Evolutionary conservation across 2,797 vertebrate genomes (phyloP), one percentile per base, ranked within the genome.

Genomic region (Mus caroli): DNA sequence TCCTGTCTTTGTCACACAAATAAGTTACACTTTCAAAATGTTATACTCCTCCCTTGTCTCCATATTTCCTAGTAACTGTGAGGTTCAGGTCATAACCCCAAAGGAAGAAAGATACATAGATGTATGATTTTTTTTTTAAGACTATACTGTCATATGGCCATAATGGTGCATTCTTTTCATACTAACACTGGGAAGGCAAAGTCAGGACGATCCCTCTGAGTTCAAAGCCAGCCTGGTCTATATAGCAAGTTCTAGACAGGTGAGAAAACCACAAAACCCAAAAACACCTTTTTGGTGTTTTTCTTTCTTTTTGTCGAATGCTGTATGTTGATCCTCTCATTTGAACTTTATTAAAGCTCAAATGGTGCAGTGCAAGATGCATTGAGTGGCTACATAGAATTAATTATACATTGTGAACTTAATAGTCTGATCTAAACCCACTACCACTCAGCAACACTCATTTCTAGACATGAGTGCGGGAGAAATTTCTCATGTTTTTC

Each of bases 321-420:
- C 12, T 95, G 84, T 71, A 69, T 91, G 58, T 96, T 93, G 58
- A 56, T 91, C 28, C 17, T 93, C 24, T 88, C 43, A 92, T 69
- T 79, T 91, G 94, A 82, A 87, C 84, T 84, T 94, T 75, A 71
- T 94, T 50, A 94, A 91, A 92, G 62, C n/a, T 60, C 37, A 90
- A 79, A 13, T 91, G 76, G 34, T 90, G 6, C 56, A 94, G 69
- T 56, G 37, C 58, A 62, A 84, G 37, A 26, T 54, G 69, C 31
- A 54, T 43, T 31, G 34, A 94, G 34, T 83, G 37, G 19, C 71
- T 90, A 5, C 89, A 86, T 91, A 40, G 94, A 86, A 50, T 88
- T 91, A 15, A 26, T 88, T 26, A 78, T 95, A 86, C 56, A 71
- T 37, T 11, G 6, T 88, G 17, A 31, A 85, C 46, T 92, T 97